A percentile compares a stretch with the other conserved stretches of the same genome.
phyloP scores from a whole-genome alignment of 2,888 invertebrate genomes.

The Phaedon cochleariae region DNA sequence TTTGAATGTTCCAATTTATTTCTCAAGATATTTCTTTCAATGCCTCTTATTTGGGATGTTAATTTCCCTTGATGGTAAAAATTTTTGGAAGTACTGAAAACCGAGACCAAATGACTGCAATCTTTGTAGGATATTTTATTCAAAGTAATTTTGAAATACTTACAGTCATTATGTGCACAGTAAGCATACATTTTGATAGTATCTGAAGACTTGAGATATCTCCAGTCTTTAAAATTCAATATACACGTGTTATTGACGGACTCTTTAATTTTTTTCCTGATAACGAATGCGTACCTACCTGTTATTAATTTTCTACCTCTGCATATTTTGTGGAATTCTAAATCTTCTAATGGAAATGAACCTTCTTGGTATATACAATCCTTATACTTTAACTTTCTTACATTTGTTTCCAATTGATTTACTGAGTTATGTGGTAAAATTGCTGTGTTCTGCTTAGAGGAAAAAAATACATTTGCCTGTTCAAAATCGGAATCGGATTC shows the following conservation, averaged over 20 bases:
- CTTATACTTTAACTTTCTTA: background rate
- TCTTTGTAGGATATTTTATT: background rate
- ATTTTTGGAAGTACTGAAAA: slow-evolving; percentile 7
- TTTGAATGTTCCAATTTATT: slow-evolving; percentile 4
- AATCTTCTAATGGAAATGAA: background rate
- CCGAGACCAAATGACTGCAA: background rate
- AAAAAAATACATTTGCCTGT: background rate
- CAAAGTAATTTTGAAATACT: slow-evolving; percentile 1
- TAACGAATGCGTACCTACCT: background rate
- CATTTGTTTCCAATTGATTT: background rate
- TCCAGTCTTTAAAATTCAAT: slow-evolving; percentile 4
- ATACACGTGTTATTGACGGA: background rate
- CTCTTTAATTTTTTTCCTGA: background rate
- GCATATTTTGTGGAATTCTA: slow-evolving; percentile 3
- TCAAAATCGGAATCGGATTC: slow-evolving; percentile 12
- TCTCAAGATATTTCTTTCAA: slow-evolving; percentile 1
- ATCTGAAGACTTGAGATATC: background rate
- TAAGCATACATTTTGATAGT: slow-evolving; percentile 14
- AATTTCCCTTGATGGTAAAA: background rate
- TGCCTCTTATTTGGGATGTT: slow-evolving; percentile 4
- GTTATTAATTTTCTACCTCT: background rate
- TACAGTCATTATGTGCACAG: slow-evolving; percentile 10
- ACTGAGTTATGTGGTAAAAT: background rate
- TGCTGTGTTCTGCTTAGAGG: background rate
- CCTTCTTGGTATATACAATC: background rate